Evolutionary conservation across 2,888 invertebrate genomes (phyloP).

Genomic region (Orthonevra nobilis): DNA sequence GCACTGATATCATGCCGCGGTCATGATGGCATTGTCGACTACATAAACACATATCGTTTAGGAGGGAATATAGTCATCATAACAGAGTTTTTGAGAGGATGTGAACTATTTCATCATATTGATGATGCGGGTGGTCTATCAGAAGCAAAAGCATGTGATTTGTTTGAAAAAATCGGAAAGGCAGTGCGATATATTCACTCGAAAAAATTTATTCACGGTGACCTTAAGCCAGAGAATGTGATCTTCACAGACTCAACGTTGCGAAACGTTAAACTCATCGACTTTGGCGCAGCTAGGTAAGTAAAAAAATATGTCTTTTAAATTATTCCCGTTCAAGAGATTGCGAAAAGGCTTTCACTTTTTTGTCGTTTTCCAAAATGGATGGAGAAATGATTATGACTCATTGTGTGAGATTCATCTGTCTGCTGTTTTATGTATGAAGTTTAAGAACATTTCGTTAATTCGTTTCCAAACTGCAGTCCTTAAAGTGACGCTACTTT

Average conservation of each 20-base stretch:
- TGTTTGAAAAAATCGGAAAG: constrained; percentile 90
- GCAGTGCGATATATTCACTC: constrained; percentile 93
- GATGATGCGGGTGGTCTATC: constrained; percentile 84
- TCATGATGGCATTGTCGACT: constrained; percentile 92
- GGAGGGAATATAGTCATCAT: constrained; percentile 94
- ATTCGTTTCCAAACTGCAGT: too few species aligned
- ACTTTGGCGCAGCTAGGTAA: constrained; percentile 93
- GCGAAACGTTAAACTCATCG: constrained; percentile 89
- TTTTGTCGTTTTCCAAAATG: too few species aligned
- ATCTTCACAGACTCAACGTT: constrained; percentile 81
- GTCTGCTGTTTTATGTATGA: too few species aligned
- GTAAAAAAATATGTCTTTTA: constrained; percentile 12
- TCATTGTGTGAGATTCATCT: too few species aligned
- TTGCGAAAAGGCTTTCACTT: too few species aligned
- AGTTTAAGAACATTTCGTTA: too few species aligned
- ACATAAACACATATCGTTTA: constrained; percentile 91
- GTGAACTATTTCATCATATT: constrained; percentile 88
- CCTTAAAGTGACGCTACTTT: too few species aligned
- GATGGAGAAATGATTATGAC: too few species aligned
- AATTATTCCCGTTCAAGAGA: too few species aligned
- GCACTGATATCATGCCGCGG: constrained; percentile 91
- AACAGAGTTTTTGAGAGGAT: constrained; percentile 91
- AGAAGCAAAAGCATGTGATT: constrained; percentile 88
- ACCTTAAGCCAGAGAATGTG: constrained; percentile 94
- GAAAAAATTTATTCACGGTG: constrained; percentile 92